Evolutionary conservation across 2,888 invertebrate genomes (phyloP).

Genomic region (Ceriagrion tenellum): DNA sequence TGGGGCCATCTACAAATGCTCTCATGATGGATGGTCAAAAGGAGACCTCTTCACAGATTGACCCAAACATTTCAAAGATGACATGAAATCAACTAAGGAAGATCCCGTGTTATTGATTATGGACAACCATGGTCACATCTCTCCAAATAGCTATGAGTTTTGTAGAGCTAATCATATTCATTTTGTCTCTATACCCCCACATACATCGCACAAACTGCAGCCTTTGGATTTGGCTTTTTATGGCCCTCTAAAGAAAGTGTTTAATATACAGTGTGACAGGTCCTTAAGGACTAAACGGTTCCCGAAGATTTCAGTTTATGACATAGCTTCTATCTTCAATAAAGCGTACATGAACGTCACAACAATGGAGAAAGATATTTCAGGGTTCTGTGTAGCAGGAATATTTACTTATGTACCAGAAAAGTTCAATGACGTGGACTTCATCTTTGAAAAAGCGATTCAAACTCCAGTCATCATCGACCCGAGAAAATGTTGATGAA

Average conservation of each 20-base stretch:
- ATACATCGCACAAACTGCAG: no score
- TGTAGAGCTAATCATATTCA: conserved; percentile 68
- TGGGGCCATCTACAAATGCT: conserved; percentile 74
- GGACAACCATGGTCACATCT: conserved; percentile 69
- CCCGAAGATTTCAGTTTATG: conserved; percentile 53
- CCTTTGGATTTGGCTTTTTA: conserved; percentile 70
- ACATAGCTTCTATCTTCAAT: conserved; percentile 51
- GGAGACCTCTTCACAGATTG: conserved; percentile 45
- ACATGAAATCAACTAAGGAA: neutral
- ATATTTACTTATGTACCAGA: neutral
- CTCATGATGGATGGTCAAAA: conserved; percentile 72
- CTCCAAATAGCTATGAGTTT: conserved; percentile 50
- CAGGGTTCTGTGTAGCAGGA: conserved; percentile 69
- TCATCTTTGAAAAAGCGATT: neutral
- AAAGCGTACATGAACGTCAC: conserved; percentile 63
- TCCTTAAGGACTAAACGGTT: conserved; percentile 61
- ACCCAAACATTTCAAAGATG: conserved; percentile 68
- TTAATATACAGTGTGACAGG: conserved; percentile 44
- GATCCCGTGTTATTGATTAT: conserved; percentile 69
- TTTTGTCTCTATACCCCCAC: conserved; percentile 69
- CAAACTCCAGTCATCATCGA: neutral
- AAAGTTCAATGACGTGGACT: conserved; percentile 32
- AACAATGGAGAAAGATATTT: conserved; percentile 59
- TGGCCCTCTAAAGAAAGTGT: conserved; percentile 69
- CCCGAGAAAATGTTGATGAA: neutral